Conservation (phyloP, 2,113 vertebrate genomes). For the Salvelinus sp. region DNA sequence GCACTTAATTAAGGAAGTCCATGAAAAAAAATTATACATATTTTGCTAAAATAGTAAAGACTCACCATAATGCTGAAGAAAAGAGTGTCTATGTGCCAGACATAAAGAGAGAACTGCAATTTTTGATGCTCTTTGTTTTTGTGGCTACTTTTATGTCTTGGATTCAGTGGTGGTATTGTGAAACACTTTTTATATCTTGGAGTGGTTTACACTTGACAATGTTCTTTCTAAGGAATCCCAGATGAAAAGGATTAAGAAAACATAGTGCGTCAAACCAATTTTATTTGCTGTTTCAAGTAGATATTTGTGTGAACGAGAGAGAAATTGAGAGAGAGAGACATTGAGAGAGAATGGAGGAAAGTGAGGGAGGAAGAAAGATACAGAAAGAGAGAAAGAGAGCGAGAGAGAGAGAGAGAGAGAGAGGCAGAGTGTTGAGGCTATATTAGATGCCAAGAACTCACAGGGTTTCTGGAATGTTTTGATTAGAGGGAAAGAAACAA, state of each 20-base stretch:
- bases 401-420: constrained; percentile 27
- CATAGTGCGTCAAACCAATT: not conserved
- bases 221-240: too few relatives aligned
- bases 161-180: not conserved
- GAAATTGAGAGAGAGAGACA: not conserved
- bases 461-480: not conserved
- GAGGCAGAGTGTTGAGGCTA: not conserved
- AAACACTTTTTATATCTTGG: not conserved
- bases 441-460: not conserved
- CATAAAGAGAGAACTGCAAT: too few relatives aligned
- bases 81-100: too few relatives aligned
- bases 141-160: too few relatives aligned
- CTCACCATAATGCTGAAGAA: too few relatives aligned
- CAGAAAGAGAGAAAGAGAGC: constrained; percentile 33
- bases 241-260: too few relatives aligned
- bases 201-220: too few relatives aligned
- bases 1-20: too few relatives aligned
- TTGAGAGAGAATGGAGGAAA: not conserved
- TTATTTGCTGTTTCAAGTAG: not conserved
- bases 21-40: too few relatives aligned
- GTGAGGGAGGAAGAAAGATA: constrained; percentile 26
- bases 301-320: not conserved
- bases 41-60: too few relatives aligned
- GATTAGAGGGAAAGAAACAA: not conserved
- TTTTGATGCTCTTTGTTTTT: too few relatives aligned